phyloP scores from a whole-genome alignment of 2,113 vertebrate species.

The Pelobates fuscus region DNA sequence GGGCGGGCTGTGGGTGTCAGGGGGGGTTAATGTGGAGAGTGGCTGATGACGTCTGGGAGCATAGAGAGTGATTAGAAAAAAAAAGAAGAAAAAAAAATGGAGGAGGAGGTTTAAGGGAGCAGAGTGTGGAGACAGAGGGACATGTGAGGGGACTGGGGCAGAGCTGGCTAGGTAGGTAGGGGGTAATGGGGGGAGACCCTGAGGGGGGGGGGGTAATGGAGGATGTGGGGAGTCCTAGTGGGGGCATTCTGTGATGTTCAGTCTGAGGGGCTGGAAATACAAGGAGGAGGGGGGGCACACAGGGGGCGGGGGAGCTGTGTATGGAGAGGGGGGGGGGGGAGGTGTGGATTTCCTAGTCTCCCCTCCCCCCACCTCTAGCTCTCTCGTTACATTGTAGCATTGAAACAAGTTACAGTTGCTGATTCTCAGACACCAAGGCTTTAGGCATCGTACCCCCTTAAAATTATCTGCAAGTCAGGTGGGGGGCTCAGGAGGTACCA shows the following conservation, averaged over 20 bases:
- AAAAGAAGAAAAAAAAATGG: no score
- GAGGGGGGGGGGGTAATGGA: background rate
- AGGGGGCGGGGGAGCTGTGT: background rate
- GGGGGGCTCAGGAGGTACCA: constrained; percentile 18
- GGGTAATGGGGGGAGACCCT: background rate
- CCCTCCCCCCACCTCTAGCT: constrained; percentile 35
- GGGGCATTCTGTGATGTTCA: background rate
- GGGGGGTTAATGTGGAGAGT: no score
- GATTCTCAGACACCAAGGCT: constrained; percentile 29
- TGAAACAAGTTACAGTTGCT: constrained; percentile 48
- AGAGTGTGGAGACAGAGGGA: no score
- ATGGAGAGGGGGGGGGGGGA: constrained; percentile 18
- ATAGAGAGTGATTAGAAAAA: no score
- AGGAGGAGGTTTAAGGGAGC: no score
- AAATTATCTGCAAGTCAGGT: background rate
- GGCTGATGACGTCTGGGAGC: no score
- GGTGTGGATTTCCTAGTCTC: constrained; percentile 22
- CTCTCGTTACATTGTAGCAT: constrained; percentile 48
- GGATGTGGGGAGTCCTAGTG: background rate
- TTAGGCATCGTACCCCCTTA: constrained; percentile 23
- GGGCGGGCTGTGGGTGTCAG: no score
- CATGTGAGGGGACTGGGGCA: no score
- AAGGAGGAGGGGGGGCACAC: background rate
- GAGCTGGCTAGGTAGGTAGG: no score
- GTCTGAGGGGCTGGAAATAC: constrained; percentile 1